phyloP scores from a whole-genome alignment of 2,113 vertebrate genomes.

The Lanius collurio region DNA sequence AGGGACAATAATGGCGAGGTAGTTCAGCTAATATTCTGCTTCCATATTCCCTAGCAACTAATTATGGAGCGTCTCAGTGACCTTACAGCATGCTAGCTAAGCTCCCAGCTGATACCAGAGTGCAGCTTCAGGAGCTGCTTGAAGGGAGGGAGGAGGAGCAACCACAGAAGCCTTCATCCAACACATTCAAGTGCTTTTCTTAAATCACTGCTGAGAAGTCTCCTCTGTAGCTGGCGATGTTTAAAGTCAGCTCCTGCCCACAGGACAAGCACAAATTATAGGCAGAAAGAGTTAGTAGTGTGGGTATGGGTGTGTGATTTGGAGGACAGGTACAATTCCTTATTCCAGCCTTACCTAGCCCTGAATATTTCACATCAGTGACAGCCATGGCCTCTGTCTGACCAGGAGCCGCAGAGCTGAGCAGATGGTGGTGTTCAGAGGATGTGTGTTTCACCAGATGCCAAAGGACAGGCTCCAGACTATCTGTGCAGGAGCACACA shows the following conservation, averaged over 20 bases:
- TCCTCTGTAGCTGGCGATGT: neutral
- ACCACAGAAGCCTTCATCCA: neutral
- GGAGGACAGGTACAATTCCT: neutral
- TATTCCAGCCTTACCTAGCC: neutral
- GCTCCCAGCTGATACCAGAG: neutral
- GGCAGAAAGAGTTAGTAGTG: neutral
- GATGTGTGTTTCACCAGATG: fast-evolving
- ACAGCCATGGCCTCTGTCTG: neutral
- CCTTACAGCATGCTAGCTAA: neutral
- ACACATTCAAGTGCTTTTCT: neutral
- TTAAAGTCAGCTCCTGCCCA: neutral
- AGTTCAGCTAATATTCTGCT: conserved; percentile 34
- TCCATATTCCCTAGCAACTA: conserved; percentile 52
- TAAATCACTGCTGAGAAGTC: neutral
- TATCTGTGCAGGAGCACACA: neutral
- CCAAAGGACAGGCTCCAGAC: neutral
- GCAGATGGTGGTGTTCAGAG: neutral
- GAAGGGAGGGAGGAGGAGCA: neutral
- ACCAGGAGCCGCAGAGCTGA: neutral
- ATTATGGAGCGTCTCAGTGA: neutral
- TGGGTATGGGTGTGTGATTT: neutral
- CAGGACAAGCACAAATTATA: neutral
- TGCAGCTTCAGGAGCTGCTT: neutral
- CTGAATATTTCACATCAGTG: neutral
- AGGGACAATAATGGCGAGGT: neutral